Conservation (phyloP, 2,888 invertebrate species). For the Nymphalis c-album region DNA sequence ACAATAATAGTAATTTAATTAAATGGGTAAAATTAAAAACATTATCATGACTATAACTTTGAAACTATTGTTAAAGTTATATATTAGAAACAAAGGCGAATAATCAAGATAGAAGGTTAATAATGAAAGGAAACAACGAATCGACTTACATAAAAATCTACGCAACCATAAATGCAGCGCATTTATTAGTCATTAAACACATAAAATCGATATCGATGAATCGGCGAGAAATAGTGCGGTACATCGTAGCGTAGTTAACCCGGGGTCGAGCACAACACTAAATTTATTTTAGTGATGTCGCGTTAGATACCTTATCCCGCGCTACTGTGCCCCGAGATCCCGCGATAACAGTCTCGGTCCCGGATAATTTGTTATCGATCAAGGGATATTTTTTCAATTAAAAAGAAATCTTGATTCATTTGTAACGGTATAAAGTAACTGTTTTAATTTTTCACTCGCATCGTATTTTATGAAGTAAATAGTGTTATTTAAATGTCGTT, state of each 20-base stretch:
- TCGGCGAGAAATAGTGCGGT: conserved; percentile 68
- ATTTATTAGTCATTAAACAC: conserved; percentile 31
- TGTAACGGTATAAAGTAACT: conserved; percentile 12
- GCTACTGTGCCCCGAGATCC: conserved; percentile 63
- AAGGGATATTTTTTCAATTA: conserved; percentile 49
- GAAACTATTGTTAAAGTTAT: no score
- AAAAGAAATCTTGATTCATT: conserved; percentile 15
- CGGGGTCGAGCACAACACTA: conserved; percentile 55
- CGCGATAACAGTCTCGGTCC: conserved; percentile 50
- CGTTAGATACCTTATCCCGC: conserved; percentile 65
- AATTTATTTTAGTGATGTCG: conserved; percentile 73
- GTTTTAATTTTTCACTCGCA: background rate
- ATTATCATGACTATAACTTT: no score
- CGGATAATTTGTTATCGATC: conserved; percentile 60
- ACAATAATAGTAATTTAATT: no score
- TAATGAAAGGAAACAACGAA: background rate
- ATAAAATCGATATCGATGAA: conserved; percentile 55
- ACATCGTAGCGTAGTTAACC: conserved; percentile 66
- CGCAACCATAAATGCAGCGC: conserved; percentile 3
- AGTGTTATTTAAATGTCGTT: no score
- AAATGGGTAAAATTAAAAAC: no score
- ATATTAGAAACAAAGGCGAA: no score
- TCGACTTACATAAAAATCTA: conserved; percentile 19
- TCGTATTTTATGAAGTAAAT: background rate
- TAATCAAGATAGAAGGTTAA: background rate